phyloP scores from a whole-genome alignment of 2,888 invertebrate species.

The Malachius bipustulatus region DNA sequence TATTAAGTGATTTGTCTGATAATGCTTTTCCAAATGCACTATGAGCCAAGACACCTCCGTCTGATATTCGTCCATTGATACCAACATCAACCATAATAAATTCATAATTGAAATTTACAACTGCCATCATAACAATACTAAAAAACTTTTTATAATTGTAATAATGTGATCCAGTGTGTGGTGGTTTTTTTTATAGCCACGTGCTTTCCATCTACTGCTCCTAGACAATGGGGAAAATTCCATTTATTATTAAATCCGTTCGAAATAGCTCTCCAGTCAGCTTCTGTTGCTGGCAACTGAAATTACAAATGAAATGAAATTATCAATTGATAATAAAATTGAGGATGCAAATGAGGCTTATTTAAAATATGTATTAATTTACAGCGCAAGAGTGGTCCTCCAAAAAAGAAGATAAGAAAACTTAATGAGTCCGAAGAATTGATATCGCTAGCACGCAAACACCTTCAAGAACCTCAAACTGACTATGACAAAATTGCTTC shows the following conservation, averaged over 20 bases:
- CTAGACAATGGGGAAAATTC: too few relatives aligned
- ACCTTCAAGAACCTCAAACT: conserved; percentile 9
- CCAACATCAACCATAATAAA: conserved; percentile 21
- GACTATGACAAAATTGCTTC: conserved; percentile 36
- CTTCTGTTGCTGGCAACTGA: too few relatives aligned
- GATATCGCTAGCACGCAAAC: conserved; percentile 11
- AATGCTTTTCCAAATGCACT: conserved; percentile 1
- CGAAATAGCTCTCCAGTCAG: too few relatives aligned
- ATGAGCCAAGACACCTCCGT: conserved; percentile 13
- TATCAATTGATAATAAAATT: too few relatives aligned
- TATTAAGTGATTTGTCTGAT: conserved; percentile 6
- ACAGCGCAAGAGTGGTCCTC: too few relatives aligned
- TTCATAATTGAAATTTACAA: conserved; percentile 16
- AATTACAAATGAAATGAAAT: too few relatives aligned
- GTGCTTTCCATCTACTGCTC: conserved; percentile 19
- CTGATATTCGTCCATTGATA: conserved; percentile 17
- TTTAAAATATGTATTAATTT: too few relatives aligned
- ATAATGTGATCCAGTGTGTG: conserved; percentile 16
- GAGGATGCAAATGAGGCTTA: too few relatives aligned
- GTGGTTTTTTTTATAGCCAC: conserved; percentile 18
- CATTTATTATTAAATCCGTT: too few relatives aligned
- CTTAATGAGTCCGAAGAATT: conserved; percentile 9
- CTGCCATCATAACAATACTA: neutral
- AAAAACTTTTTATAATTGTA: conserved; percentile 20
- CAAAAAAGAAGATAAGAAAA: conserved; percentile 2